phyloP scores from a whole-genome alignment of 2,797 vertebrate genomes.

The Lepus townsendii region DNA sequence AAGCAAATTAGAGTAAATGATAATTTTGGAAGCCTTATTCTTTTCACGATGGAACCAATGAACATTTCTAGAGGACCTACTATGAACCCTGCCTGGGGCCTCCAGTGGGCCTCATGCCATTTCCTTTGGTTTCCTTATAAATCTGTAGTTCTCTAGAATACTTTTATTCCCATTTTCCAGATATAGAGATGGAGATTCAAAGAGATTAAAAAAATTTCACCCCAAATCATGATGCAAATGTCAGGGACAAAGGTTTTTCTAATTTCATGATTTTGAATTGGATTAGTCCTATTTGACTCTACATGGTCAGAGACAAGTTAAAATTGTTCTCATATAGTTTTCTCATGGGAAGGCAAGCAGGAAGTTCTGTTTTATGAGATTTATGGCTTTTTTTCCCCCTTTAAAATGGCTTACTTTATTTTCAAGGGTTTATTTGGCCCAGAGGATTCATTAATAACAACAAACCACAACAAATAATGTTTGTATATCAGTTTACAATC shows the following conservation, averaged over 20 bases:
- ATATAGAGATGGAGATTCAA: background rate
- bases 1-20: slow-evolving; percentile 62
- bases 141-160: background rate
- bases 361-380: slow-evolving; percentile 70
- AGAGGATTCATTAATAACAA: slow-evolving; percentile 71
- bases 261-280: slow-evolving; percentile 32
- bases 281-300: slow-evolving; percentile 35
- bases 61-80: background rate
- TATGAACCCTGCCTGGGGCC: background rate
- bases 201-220: background rate
- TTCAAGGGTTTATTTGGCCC: slow-evolving; percentile 66
- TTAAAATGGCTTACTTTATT: slow-evolving; percentile 64
- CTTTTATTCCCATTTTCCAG: slow-evolving; percentile 28
- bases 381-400: slow-evolving; percentile 56
- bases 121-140: background rate
- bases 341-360: slow-evolving; percentile 77
- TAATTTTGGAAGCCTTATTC: slow-evolving; percentile 25
- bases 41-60: slow-evolving; percentile 12
- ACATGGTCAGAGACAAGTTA: background rate
- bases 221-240: background rate
- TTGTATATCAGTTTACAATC: slow-evolving; percentile 1
- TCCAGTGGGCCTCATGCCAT: background rate
- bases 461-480: background rate
- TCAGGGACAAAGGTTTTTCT: background rate
- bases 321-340: slow-evolving; percentile 60